Evolutionary conservation across 2,113 vertebrate genomes (phyloP).

Genomic region (Barbus barbus): DNA sequence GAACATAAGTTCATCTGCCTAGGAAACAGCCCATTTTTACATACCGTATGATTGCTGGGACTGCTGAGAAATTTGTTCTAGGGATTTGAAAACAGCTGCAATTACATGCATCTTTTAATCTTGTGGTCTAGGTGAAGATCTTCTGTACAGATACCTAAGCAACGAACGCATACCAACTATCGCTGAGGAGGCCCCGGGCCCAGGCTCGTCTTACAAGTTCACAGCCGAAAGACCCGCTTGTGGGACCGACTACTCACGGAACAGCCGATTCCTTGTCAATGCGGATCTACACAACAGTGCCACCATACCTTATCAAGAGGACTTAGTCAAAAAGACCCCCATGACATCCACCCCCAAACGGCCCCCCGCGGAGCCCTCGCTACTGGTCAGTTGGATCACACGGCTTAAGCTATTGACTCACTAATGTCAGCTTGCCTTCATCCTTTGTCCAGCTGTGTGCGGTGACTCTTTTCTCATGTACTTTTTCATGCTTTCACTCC

Average conservation of each 20-base stretch:
- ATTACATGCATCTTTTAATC: neutral
- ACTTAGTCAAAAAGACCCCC: slow-evolving; percentile 74
- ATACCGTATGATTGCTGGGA: neutral
- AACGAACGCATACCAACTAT: slow-evolving; percentile 89
- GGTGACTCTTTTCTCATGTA: slow-evolving; percentile 8
- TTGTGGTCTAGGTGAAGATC: slow-evolving; percentile 75
- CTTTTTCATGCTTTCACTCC: slow-evolving; percentile 12
- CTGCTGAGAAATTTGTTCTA: neutral
- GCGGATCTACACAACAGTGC: slow-evolving; percentile 85
- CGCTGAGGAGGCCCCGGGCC: slow-evolving; percentile 79
- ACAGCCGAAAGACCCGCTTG: slow-evolving; percentile 74
- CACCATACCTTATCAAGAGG: slow-evolving; percentile 89
- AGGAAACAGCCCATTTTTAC: neutral
- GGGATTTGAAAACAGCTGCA: neutral
- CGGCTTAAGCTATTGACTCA: slow-evolving; percentile 90
- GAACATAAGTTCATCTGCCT: neutral
- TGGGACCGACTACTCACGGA: slow-evolving; percentile 85
- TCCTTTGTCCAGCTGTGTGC: slow-evolving; percentile 37
- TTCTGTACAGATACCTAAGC: slow-evolving; percentile 88
- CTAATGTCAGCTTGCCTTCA: slow-evolving; percentile 68
- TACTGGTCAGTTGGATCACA: slow-evolving; percentile 87
- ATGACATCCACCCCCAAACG: slow-evolving; percentile 63
- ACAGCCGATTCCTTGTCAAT: slow-evolving; percentile 80
- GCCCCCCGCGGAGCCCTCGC: slow-evolving; percentile 75
- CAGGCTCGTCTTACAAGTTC: slow-evolving; percentile 72